phyloP scores from a whole-genome alignment of 2,113 vertebrate species.

The Leiothrix lutea region DNA sequence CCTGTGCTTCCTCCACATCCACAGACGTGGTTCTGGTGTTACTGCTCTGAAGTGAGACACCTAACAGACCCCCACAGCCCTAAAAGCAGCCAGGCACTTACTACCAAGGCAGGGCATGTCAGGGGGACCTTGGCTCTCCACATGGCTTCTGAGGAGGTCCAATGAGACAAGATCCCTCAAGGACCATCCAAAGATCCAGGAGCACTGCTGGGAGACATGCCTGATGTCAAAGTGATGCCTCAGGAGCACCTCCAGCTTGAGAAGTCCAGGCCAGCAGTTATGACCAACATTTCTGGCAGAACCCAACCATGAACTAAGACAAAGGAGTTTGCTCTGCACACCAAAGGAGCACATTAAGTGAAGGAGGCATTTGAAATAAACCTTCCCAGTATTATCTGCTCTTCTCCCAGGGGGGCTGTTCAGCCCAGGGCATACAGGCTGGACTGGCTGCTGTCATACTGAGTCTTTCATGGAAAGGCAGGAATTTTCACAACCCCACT shows the following conservation, averaged over 20 bases:
- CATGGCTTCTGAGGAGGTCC: neutral
- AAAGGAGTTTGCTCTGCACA: neutral
- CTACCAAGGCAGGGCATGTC: neutral
- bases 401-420: neutral
- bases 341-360: neutral
- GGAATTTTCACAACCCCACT: neutral
- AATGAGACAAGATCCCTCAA: neutral
- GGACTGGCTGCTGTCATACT: neutral
- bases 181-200: neutral
- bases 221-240: neutral
- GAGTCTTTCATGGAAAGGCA: neutral
- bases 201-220: neutral
- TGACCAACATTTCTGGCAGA: neutral
- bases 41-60: neutral
- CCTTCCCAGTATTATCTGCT: neutral
- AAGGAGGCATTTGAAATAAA: neutral
- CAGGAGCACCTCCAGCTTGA: neutral
- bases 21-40: fast-evolving
- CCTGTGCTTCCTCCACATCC: neutral
- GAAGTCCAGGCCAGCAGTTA: neutral
- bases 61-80: neutral
- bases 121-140: neutral
- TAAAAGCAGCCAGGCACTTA: neutral
- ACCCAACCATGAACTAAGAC: fast-evolving
- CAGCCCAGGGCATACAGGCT: neutral